phyloP scores from a whole-genome alignment of 2,797 vertebrate genomes.

The Lophius americanus region DNA sequence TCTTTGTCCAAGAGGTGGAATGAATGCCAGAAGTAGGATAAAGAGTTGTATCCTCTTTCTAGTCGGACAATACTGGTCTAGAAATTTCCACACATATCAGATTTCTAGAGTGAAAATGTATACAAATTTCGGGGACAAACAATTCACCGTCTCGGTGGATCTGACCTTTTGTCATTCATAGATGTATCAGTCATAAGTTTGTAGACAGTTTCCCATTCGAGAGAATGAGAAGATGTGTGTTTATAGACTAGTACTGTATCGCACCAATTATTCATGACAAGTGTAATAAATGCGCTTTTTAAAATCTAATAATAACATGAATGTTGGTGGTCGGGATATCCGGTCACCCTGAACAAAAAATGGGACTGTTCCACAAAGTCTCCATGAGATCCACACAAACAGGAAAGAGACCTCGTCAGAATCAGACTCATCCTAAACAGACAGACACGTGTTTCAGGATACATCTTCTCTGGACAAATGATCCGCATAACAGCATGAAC shows the following conservation, averaged over 20 bases:
- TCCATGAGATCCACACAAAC: not conserved
- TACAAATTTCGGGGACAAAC: conserved; percentile 1
- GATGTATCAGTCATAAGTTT: not conserved
- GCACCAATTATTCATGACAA: not conserved
- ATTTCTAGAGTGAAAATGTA: not conserved
- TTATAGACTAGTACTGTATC: not conserved
- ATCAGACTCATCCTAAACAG: no score
- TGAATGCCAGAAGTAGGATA: not conserved
- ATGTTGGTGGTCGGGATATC: not conserved
- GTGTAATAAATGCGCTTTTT: conserved; percentile 10
- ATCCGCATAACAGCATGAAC: conserved; percentile 15
- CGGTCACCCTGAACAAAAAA: no score
- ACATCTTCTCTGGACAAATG: not conserved
- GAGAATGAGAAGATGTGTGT: no score
- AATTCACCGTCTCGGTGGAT: not conserved
- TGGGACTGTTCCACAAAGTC: no score
- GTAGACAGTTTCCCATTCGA: no score
- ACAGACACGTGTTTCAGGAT: no score
- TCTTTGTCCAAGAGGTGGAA: not conserved
- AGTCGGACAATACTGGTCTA: not conserved
- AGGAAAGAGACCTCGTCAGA: not conserved
- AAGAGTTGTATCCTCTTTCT: conserved; percentile 1
- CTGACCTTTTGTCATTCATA: not conserved
- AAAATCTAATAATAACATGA: conserved; percentile 4
- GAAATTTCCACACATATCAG: conserved; percentile 4